Evolutionary conservation across 2,113 vertebrate genomes (phyloP).

Genomic region (Vombatus ursinus): DNA sequence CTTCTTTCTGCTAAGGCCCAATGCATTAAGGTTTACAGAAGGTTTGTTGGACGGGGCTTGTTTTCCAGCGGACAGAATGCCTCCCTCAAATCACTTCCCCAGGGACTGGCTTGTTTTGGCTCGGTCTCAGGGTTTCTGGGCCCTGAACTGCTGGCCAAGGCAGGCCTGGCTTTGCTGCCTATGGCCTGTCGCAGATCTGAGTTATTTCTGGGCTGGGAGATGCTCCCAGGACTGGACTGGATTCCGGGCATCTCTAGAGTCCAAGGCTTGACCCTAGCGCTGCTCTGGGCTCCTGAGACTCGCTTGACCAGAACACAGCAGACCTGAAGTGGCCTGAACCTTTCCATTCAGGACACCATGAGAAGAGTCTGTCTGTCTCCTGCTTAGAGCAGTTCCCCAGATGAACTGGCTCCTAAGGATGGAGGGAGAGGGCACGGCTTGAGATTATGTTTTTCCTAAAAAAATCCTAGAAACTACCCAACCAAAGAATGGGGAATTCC

Average conservation of each 20-base stretch:
- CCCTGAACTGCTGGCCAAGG: slow-evolving; percentile 55
- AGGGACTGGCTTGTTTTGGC: slow-evolving; percentile 68
- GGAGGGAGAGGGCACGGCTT: not conserved
- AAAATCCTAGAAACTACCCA: too few species aligned
- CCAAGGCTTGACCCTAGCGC: too few species aligned
- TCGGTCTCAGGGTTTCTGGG: slow-evolving; percentile 68
- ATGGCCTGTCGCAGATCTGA: not conserved
- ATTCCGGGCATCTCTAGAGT: not conserved
- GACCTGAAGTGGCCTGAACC: not conserved
- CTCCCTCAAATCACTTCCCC: slow-evolving; percentile 68
- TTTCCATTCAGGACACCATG: not conserved
- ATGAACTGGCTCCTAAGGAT: not conserved
- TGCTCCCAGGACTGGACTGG: not conserved
- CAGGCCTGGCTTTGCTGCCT: slow-evolving; percentile 48
- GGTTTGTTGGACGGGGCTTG: slow-evolving; percentile 71
- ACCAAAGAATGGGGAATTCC: too few species aligned
- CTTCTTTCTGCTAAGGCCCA: not conserved
- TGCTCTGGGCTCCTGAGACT: not conserved
- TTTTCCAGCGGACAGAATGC: slow-evolving; percentile 74
- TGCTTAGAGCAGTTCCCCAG: not conserved
- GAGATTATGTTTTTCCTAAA: not conserved
- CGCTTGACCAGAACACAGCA: not conserved
- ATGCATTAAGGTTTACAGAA: slow-evolving; percentile 62
- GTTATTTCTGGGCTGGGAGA: not conserved
- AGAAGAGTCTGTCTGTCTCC: not conserved